Evolutionary conservation across 2,888 invertebrate species (phyloP), one percentile per base, ranked within the genome.

Genomic region (Rhyacophila evoluta): DNA sequence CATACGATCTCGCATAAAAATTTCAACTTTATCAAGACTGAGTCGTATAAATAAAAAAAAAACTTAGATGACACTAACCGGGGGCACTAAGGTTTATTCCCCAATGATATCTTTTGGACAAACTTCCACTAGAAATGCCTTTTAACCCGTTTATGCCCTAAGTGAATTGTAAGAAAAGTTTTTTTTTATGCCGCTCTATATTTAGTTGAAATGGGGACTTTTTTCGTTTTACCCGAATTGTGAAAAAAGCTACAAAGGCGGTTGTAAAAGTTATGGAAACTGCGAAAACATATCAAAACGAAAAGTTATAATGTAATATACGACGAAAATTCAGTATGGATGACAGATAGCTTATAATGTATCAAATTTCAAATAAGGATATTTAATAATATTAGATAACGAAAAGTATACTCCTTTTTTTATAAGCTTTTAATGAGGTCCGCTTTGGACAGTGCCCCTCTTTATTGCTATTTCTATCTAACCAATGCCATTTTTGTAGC

Each of bases 41-140:
- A 55, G 55, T 19, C 55, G 19, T 55, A 55, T 55, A 55, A 55
- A 55, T 55, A 55, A 55, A 55, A 55, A 55, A 55, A 55, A 55
- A 55, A 55, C 55, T 55, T 55, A 55, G 55, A 55, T 55, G 55
- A 55, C 55, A 55, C 55, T 55, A 55, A 55, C 55, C 55, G 55
- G 55, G 55, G 55, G 55, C 25, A 55, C 55, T 55, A 55, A 55
- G 55, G 55, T 55, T 55, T 55, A 55, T 55, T 55, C 55, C 55
- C 55, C 55, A 55, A 55, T 55, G 55, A 55, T 55, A 55, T 55
- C 55, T 19, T 55, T 55, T 55, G 55, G 55, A 55, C 55, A 55
- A 55, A 55, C 55, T 55, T 55, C 55, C 55, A 55, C 55, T 12
- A 19, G 19, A 55, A 55, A 55, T 55, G 55, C 55, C 55, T 55